Evolutionary conservation across 2,797 vertebrate species (phyloP), one percentile per base, ranked within the genome.

Genomic region (Crocodylus rhombifer): DNA sequence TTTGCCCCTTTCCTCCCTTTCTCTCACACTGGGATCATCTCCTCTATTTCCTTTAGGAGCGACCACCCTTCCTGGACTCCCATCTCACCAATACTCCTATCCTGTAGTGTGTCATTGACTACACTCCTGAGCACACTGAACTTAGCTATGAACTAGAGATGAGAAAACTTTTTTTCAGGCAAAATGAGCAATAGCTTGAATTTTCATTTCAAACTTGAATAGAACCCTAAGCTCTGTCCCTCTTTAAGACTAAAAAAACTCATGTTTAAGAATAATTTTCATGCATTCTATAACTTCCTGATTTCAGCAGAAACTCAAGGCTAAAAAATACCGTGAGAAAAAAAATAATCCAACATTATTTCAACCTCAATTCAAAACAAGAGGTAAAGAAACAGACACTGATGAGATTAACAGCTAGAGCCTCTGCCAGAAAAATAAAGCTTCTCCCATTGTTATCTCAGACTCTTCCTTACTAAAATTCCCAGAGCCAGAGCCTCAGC

Each of bases 391-490:
- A 95, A 81, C 64, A n/a, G 85, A 84, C 69, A 90, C 42, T 33
- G 83, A 79, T 4, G 15, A 87, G 87, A 95, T 90, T 92, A 93
- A 92, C 65, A 89, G 81, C 90, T 84, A 88, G 26, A 60, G 18
- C 36, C 65, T 17, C 26, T 79, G 95, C 96, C 96, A 95, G 95
- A 94, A 95, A 93, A 36, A 23, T 84, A 36, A 82, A 84, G 95
- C 74, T 90, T 93, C 95, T 95, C 88, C 86, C 62, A 57, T 90
- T 12, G 0, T 91, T 93, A 90, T 91, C 87, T 95, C 89, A 77
- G 85, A 88, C 77, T 76, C 93, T 94, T 87, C 85, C 74, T 96
- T 95, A 91, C 90, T 84, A 71, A 92, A 87, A 93, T 95, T 93
- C 73, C 87, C 92, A 91, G 92, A 84, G 42, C 36, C 51, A 82